Conservation (phyloP, 1,140 invertebrate genomes). For the Cydia strobilella region DNA sequence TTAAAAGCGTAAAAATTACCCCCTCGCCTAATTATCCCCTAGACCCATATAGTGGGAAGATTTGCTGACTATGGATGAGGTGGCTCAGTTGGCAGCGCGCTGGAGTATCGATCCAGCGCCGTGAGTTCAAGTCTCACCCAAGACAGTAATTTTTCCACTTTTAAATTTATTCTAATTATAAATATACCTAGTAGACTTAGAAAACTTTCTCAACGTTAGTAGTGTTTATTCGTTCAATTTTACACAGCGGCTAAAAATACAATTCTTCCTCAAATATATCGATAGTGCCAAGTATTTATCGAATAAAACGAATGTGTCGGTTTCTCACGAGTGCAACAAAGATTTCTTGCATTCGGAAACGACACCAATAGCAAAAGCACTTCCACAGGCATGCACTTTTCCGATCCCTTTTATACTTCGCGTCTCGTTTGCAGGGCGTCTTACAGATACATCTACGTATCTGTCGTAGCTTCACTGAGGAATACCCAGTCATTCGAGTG, state of each 20-base stretch:
- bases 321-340: slow-evolving; percentile 36
- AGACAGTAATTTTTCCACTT: too few species aligned
- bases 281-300: slow-evolving; percentile 11
- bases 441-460: slow-evolving; percentile 45
- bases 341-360: slow-evolving; percentile 52
- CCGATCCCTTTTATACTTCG: slow-evolving; percentile 56
- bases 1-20: too few species aligned
- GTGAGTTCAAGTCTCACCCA: too few species aligned
- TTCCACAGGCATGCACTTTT: slow-evolving; percentile 54
- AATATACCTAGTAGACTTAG: too few species aligned
- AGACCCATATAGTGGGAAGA: too few species aligned
- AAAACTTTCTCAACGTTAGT: neutral
- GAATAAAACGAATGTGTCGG: slow-evolving; percentile 38
- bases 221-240: neutral
- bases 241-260: neutral
- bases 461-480: slow-evolving; percentile 50
- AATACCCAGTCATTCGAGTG: slow-evolving; percentile 62
- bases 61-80: too few species aligned
- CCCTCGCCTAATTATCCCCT: too few species aligned
- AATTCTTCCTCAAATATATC: neutral
- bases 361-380: slow-evolving; percentile 62
- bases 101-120: too few species aligned
- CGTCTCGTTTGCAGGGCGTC: slow-evolving; percentile 49
- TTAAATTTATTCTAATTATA: too few species aligned
- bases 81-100: too few species aligned